Percentiles rank a stretch among this genome's conserved stretches.
These are phyloP conservation scores for Talpa occidentalis DNA, from an alignment of 2,113 vertebrate genomes.

Conservation along the genomic window DNA sequence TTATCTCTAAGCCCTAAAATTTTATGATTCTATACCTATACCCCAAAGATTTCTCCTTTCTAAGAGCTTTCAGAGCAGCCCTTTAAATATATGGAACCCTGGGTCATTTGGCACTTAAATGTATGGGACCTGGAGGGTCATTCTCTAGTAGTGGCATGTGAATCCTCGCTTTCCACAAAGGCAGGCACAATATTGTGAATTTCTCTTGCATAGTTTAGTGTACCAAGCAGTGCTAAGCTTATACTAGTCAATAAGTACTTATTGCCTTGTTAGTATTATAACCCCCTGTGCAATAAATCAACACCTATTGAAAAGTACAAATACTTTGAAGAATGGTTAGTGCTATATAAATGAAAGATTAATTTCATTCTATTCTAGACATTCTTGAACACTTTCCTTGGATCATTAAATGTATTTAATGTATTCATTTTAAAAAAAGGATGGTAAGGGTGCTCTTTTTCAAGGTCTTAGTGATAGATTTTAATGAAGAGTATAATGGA, in stretches of 20 bases:
- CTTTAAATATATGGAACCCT: background rate
- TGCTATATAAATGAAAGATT: constrained; percentile 55
- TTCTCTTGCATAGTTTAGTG: background rate
- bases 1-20: background rate
- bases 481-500: constrained; percentile 66
- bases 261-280: background rate
- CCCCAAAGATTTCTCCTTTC: background rate
- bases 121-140: background rate
- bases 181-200: background rate
- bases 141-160: background rate
- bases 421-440: constrained; percentile 68
- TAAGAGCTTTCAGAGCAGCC: background rate
- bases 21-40: background rate
- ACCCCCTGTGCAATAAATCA: background rate
- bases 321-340: constrained; percentile 7
- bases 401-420: constrained; percentile 72
- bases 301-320: background rate
- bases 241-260: background rate
- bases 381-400: constrained; percentile 70
- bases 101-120: background rate
- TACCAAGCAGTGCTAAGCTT: background rate
- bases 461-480: constrained; percentile 73
- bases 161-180: background rate
- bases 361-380: constrained; percentile 60
- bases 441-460: constrained; percentile 53